Evolutionary conservation across 2,113 vertebrate genomes (phyloP).

Genomic region (Puffinus mauretanicus): DNA sequence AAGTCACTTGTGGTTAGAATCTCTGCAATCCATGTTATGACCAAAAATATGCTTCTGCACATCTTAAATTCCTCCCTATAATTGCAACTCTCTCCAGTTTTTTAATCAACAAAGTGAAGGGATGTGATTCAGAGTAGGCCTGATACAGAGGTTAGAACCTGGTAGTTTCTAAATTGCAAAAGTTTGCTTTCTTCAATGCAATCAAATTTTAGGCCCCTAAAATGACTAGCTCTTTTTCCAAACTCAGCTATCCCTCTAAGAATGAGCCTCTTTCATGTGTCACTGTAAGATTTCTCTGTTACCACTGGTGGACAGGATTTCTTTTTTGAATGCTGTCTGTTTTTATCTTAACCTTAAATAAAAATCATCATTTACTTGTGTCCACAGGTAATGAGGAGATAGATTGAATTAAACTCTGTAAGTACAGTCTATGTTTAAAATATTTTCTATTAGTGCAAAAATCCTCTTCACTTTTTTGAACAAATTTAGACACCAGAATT

Average conservation of each 20-base stretch:
- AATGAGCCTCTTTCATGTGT: neutral
- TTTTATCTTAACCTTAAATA: neutral
- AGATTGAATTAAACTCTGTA: neutral
- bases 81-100: neutral
- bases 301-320: neutral
- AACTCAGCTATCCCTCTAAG: neutral
- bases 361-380: neutral
- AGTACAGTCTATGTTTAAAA: neutral
- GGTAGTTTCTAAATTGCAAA: neutral
- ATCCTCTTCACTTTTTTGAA: neutral
- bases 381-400: neutral
- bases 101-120: neutral
- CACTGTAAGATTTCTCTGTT: neutral
- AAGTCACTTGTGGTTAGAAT: neutral
- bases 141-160: neutral
- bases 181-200: neutral
- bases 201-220: neutral
- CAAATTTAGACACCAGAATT: neutral
- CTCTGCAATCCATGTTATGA: neutral
- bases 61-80: neutral
- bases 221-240: neutral
- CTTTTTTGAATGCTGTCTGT: neutral
- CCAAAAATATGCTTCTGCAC: neutral
- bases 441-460: neutral
- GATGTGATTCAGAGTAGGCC: neutral